Base-by-base conservation (phyloP, 2,113 vertebrate genomes). In the Vulpes ferrilata region DNA sequence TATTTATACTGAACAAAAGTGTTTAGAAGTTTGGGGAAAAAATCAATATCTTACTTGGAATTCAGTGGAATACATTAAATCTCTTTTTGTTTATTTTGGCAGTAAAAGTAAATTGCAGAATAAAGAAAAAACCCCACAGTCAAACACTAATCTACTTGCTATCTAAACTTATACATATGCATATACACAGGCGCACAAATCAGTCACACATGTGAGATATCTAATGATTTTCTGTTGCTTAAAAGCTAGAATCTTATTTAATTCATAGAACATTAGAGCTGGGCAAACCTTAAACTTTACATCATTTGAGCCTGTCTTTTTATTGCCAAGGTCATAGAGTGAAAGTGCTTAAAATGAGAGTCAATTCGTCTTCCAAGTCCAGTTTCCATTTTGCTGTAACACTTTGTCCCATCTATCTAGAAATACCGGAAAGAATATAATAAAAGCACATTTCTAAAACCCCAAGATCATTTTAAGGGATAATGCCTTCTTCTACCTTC, bases 1-100 rank as follows among this genome's bases (percentile, higher is more conserved):
- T 98, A 94, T 59, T 98, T 98, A 97, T 96, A 93, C 59, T 97
- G 57, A 98, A n/a, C 32, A 97, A 57, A 96, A 83, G n/a, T 97
- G 88, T 88, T 98, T 95, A 92, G 90, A 98, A 95, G 25, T 55
- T 35, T 95, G 8, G 57, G 35, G 23, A 94, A 88, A 83, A 60
- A 96, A 53, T 98, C 23, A 98, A 57, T 97, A 76, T 4, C 6
- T 25, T 96, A 93, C 95, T 90, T 95, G 48, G 10, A 95, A 98
- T 98, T 98, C 96, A 98, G 84, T 97, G 76, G 87, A 97, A 96
- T 55, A 67, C 19, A 51, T 38, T 98, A 79, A 97, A 90, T 97
- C 17, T 67, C 38, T 82, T 94, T 97, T 65, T 94, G 35, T 67
- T 98, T 38, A 67, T 91, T 93, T 97, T 97, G 97, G 65, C 90